Evolutionary conservation across 2,888 invertebrate species (phyloP).

Genomic region (Aphelenchoides bicaudatus): DNA sequence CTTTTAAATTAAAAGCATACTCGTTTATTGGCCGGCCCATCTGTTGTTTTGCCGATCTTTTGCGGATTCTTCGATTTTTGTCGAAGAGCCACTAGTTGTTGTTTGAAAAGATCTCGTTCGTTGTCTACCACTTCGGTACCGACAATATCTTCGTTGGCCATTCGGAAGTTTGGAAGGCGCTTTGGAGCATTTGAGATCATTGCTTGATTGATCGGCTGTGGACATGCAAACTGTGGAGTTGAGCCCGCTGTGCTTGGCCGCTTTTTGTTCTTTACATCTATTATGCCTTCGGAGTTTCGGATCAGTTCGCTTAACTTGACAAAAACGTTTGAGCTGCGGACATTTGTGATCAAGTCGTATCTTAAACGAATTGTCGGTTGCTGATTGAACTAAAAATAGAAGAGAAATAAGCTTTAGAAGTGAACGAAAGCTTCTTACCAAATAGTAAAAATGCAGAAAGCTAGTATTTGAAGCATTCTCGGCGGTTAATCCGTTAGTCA

Average conservation of each 20-base stretch:
- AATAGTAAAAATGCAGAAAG: conserved; percentile 8
- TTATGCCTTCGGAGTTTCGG: conserved; percentile 8
- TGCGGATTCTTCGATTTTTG: not conserved
- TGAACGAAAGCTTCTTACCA: not conserved
- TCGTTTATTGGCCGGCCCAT: too few relatives aligned
- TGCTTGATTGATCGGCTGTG: not conserved
- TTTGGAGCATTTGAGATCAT: not conserved
- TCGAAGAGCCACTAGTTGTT: conserved; percentile 6
- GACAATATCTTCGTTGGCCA: not conserved
- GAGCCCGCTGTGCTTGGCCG: not conserved
- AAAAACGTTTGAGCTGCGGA: conserved; percentile 9
- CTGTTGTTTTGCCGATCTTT: conserved; percentile 4
- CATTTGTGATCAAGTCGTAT: conserved; percentile 5
- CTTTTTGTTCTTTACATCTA: not conserved
- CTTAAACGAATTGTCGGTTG: conserved; percentile 2
- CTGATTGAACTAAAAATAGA: not conserved
- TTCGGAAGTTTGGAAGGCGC: conserved; percentile 13
- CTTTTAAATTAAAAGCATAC: too few relatives aligned
- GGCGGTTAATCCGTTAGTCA: not conserved
- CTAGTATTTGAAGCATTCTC: not conserved
- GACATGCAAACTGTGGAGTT: not conserved
- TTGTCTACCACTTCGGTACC: conserved; percentile 11
- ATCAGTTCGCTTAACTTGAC: conserved; percentile 9
- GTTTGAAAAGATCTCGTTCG: conserved; percentile 3
- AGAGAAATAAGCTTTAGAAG: too few relatives aligned